Percentiles rank a stretch among this genome's conserved stretches.
Conservation (phyloP, 2,888 invertebrate genomes). For the Himalopsyche japonica region DNA sequence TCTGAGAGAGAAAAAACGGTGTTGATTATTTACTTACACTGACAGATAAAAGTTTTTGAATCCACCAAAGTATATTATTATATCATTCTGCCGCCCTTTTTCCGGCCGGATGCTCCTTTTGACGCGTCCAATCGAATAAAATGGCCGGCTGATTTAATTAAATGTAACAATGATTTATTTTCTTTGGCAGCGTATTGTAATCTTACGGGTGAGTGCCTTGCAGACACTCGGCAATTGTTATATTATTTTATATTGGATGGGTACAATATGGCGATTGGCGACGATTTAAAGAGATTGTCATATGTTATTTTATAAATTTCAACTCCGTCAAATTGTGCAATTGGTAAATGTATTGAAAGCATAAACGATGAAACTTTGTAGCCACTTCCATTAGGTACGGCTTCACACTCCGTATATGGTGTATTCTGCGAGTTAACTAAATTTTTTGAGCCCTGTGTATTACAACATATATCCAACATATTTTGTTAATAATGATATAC, state of each 20-base stretch:
- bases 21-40: background rate
- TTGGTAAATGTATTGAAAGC: no score
- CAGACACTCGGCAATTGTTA: background rate
- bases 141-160: constrained; percentile 38
- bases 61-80: background rate
- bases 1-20: background rate
- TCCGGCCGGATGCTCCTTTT: constrained; percentile 26
- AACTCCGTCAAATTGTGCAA: no score
- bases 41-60: background rate
- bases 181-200: constrained; percentile 8
- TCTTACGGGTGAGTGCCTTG: background rate
- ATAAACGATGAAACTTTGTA: no score
- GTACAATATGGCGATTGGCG: background rate
- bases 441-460: no score
- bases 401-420: no score
- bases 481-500: no score
- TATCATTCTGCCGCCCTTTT: constrained; percentile 4
- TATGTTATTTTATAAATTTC: background rate
- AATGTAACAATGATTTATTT: constrained; percentile 40
- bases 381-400: no score
- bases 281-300: background rate
- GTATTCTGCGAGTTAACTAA: no score
- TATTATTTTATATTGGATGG: background rate
- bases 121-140: constrained; percentile 36
- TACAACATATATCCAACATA: no score